Conservation (phyloP, 2,113 vertebrate genomes). For the Pluvianellus socialis region DNA sequence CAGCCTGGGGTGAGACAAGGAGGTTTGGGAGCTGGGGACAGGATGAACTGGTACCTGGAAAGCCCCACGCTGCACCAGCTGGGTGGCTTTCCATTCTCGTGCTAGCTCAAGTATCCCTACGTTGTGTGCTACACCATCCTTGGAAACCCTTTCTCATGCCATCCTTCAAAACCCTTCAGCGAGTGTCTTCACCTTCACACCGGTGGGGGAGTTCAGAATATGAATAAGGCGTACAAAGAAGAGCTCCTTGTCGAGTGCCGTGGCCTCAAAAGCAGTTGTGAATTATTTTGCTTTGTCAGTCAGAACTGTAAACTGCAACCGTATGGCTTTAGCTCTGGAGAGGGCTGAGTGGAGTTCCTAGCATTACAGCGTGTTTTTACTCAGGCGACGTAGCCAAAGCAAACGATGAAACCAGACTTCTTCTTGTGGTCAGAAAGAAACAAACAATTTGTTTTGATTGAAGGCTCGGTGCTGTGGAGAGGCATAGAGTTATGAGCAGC, state of each 20-base stretch:
- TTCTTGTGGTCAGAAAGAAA: constrained; percentile 59
- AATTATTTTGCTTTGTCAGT: constrained; percentile 27
- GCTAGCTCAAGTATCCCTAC: neutral
- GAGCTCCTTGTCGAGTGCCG: neutral
- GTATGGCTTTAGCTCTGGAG: neutral
- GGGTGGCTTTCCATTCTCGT: neutral
- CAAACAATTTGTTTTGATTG: constrained; percentile 64
- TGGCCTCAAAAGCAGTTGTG: neutral
- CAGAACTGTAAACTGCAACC: constrained; percentile 14
- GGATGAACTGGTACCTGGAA: neutral
- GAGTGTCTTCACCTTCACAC: neutral
- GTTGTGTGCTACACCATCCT: accelerated
- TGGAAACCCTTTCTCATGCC: neutral
- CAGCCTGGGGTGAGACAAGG: neutral
- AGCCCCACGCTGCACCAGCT: accelerated
- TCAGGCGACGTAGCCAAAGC: neutral
- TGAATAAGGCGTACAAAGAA: neutral
- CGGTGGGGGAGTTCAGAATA: accelerated
- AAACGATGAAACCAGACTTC: constrained; percentile 43
- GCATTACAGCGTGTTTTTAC: neutral
- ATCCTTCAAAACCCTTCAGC: neutral
- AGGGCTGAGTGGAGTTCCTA: neutral
- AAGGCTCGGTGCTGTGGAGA: constrained; percentile 9
- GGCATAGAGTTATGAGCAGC: neutral
- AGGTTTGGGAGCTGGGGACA: neutral